Conservation (phyloP, 2,888 invertebrate genomes). For the Hedychridium roseum region DNA sequence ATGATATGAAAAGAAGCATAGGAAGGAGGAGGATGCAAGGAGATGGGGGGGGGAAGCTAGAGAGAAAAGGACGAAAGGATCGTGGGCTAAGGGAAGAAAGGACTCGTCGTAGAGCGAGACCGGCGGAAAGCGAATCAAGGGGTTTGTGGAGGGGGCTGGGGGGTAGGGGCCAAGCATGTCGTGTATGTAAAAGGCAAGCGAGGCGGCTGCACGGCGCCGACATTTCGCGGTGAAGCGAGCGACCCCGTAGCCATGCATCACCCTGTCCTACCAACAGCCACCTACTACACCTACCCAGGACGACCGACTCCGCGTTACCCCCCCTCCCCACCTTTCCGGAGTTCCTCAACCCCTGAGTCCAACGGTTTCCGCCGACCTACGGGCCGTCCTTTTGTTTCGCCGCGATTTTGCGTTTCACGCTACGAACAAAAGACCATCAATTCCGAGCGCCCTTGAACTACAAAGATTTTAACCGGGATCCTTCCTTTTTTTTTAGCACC, state of each 20-base stretch:
- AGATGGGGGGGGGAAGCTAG: slow-evolving; percentile 20
- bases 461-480: too few species aligned
- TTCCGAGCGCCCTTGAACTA: too few species aligned
- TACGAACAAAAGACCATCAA: not conserved
- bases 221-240: slow-evolving; percentile 53
- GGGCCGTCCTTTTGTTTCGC: too few species aligned
- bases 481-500: too few species aligned
- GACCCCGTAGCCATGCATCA: slow-evolving; percentile 55
- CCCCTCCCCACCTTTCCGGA: slow-evolving; percentile 6
- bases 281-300: slow-evolving; percentile 33
- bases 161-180: too few species aligned
- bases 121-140: not conserved
- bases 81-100: slow-evolving; percentile 6
- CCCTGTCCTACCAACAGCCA: slow-evolving; percentile 52
- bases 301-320: too few species aligned
- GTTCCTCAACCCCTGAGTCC: too few species aligned
- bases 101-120: not conserved
- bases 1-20: slow-evolving; percentile 27
- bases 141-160: not conserved
- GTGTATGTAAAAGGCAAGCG: slow-evolving; percentile 40
- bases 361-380: too few species aligned
- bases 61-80: slow-evolving; percentile 5
- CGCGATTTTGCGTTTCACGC: too few species aligned
- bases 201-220: slow-evolving; percentile 50
- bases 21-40: slow-evolving; percentile 11